Base-by-base conservation (phyloP, 2,888 invertebrate genomes). In the Hartigia nigra region DNA sequence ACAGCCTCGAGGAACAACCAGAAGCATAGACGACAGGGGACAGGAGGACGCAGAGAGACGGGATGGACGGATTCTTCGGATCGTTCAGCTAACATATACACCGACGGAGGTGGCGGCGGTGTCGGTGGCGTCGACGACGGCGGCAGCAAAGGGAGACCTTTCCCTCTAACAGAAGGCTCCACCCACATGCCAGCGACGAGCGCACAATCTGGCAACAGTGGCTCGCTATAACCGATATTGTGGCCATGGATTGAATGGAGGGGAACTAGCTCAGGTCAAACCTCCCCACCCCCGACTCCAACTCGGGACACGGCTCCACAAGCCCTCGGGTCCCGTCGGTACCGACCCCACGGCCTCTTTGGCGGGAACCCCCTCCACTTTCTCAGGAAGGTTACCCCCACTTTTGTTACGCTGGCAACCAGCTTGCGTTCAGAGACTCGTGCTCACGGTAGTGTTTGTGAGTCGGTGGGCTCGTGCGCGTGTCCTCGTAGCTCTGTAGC, bases 221-320 rank as follows among this genome's bases (percentile, higher is more conserved):
- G 90, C 88, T 86, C 88, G 88, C 89, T 91, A 91, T 90, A 91
- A 90, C 90, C 90, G 90, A 91, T 91, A 89, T 89, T 90, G 90
- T 90, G 87, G 86, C 90, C 88, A 88, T 88, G 89, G 89, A 91
- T 90, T 89, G 90, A 91, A 91, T 89, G 91, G 91, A 91, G 91
- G 91, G 91, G 91, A 90, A 91, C 90, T 90, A 88, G 91, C 90
- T 90, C 91, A 88, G 91, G 90, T 91, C 91, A 91, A 90, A 90
- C 89, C 88, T 88, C 89, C 90, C 90, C 88, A 83, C 87, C 84
- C 83, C 82, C 82, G 69, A 39, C 55, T 55, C 55, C 55, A 23
- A 55, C 55, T 55, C 77, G 39, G 80, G 77, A 77, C 80, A 79
- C 72, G 78, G 77, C 80, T 82, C 81, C 79, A 81, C 83, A 81